A percentile compares a stretch with the other conserved stretches of the same genome.
These are phyloP conservation scores for Poecilia wingei DNA, from an alignment of 2,797 vertebrate species.

Conservation along the genomic window DNA sequence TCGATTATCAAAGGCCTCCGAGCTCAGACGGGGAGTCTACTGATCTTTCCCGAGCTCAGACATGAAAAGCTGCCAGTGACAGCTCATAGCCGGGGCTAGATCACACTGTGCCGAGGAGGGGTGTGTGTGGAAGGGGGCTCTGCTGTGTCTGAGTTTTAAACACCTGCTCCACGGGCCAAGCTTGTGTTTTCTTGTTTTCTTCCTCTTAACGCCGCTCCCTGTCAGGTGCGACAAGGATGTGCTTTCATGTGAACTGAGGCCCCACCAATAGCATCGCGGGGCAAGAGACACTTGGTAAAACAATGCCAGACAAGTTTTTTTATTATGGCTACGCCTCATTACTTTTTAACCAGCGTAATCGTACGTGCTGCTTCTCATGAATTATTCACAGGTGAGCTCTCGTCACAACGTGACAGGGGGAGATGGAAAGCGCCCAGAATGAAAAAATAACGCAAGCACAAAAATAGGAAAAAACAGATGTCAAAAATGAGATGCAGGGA, in stretches of 20 bases:
- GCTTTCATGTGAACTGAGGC: constrained; percentile 72
- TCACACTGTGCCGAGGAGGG: constrained; percentile 55
- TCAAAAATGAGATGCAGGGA: constrained; percentile 44
- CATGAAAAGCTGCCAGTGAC: constrained; percentile 80
- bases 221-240: constrained; percentile 63
- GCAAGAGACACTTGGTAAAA: constrained; percentile 77
- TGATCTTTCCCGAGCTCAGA: constrained; percentile 81
- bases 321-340: constrained; percentile 78
- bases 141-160: constrained; percentile 66
- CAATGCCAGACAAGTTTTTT: constrained; percentile 78
- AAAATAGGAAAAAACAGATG: constrained; percentile 58
- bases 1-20: constrained; percentile 79
- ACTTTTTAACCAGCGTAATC: constrained; percentile 81
- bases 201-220: constrained; percentile 48
- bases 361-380: constrained; percentile 75
- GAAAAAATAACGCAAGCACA: constrained; percentile 54
- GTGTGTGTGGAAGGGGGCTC: constrained; percentile 24
- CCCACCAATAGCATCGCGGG: constrained; percentile 53
- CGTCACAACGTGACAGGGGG: constrained; percentile 70
- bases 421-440: constrained; percentile 38
- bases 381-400: constrained; percentile 79
- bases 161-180: constrained; percentile 70
- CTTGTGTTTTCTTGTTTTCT: constrained; percentile 74
- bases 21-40: constrained; percentile 74
- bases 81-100: constrained; percentile 77